phyloP scores from a whole-genome alignment of 2,113 vertebrate species.

The Chaetura pelagica region DNA sequence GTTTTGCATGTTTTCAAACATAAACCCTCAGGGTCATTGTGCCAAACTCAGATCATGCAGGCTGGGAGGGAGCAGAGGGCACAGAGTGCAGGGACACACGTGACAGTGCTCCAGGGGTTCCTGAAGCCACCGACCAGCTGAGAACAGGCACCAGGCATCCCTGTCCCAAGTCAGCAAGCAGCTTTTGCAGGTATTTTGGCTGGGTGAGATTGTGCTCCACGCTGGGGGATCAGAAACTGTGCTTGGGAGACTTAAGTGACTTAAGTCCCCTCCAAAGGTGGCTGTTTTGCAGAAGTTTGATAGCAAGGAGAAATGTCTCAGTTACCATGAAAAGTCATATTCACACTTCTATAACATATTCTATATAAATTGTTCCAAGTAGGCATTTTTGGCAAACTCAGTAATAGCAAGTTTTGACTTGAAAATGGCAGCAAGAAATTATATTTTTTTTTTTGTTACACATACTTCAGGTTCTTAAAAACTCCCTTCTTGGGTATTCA shows the following conservation, averaged over 20 bases:
- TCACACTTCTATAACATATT: slow-evolving; percentile 2
- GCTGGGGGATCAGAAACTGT: background rate
- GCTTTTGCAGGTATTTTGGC: background rate
- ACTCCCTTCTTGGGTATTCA: background rate
- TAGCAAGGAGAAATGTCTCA: background rate
- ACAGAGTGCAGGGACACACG: rapidly evolving
- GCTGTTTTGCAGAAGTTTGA: background rate
- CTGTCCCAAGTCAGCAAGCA: background rate
- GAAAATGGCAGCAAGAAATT: slow-evolving; percentile 29
- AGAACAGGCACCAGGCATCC: rapidly evolving
- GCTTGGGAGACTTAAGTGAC: background rate
- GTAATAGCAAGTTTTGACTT: slow-evolving; percentile 26
- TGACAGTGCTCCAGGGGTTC: background rate
- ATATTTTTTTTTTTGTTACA: background rate
- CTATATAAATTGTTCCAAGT: background rate
- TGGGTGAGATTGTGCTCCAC: background rate
- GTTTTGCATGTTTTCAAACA: background rate
- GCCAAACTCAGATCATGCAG: background rate
- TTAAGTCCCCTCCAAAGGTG: background rate
- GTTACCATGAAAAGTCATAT: background rate
- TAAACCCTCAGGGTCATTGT: background rate
- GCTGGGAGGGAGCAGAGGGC: background rate
- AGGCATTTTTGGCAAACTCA: slow-evolving; percentile 31
- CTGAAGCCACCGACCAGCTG: background rate
- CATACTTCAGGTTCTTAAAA: slow-evolving; percentile 8